Conservation (phyloP, 2,888 invertebrate species). For the Athalia circularis region DNA sequence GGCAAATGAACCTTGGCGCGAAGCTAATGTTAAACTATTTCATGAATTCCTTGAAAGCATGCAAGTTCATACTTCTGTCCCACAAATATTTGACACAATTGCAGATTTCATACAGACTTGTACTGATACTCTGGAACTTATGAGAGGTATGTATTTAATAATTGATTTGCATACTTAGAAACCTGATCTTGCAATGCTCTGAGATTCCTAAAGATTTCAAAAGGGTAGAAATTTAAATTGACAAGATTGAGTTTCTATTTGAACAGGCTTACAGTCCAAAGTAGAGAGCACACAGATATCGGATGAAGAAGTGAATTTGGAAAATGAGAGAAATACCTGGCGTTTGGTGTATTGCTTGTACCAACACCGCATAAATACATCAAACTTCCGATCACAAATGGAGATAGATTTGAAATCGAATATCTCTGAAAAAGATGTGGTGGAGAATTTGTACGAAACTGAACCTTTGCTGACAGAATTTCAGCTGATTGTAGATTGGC, state of each 20-base stretch:
- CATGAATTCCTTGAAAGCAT: constrained; percentile 69
- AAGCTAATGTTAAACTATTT: constrained; percentile 64
- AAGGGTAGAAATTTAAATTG: too few species aligned
- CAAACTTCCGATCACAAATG: constrained; percentile 61
- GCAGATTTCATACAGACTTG: constrained; percentile 81
- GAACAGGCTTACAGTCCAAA: constrained; percentile 69
- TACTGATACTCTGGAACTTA: constrained; percentile 78
- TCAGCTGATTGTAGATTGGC: constrained; percentile 94
- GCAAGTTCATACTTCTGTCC: constrained; percentile 64
- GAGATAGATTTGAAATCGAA: constrained; percentile 59
- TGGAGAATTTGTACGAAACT: constrained; percentile 77
- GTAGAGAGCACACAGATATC: constrained; percentile 65
- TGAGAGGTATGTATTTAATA: constrained; percentile 63
- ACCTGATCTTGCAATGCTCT: too few species aligned
- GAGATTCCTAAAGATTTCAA: too few species aligned
- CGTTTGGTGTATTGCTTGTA: constrained; percentile 88
- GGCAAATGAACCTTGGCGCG: constrained; percentile 67
- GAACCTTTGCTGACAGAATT: constrained; percentile 79
- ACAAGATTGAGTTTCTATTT: not conserved
- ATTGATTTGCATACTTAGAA: not conserved
- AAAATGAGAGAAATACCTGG: constrained; percentile 93
- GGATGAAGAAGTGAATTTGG: constrained; percentile 74
- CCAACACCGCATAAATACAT: constrained; percentile 82
- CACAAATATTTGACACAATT: constrained; percentile 79
- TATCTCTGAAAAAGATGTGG: constrained; percentile 79